These are phyloP conservation scores for Oreohelix idahoensis DNA, from an alignment of 1,140 invertebrate species.

Conservation along the genomic window DNA sequence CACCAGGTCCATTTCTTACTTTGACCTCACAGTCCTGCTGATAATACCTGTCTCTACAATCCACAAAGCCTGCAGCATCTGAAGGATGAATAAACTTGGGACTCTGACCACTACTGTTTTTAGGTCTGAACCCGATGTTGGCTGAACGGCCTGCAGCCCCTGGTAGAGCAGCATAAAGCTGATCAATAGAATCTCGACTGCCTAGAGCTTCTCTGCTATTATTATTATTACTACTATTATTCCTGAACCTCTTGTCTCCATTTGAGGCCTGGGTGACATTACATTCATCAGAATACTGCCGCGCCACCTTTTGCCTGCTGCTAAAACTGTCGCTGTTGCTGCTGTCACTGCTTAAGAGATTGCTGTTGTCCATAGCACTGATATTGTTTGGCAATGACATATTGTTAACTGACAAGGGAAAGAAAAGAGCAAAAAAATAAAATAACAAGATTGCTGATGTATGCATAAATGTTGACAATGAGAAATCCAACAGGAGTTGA, in stretches of 20 bases:
- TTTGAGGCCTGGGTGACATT: not conserved
- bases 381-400: conserved; percentile 15
- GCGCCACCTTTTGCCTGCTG: not conserved
- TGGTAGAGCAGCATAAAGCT: not conserved
- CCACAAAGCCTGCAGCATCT: not conserved
- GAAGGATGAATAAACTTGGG: conserved; percentile 1
- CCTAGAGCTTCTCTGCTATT: not conserved
- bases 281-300: conserved; percentile 20
- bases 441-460: not conserved
- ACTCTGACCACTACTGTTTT: not conserved
- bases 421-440: not conserved
- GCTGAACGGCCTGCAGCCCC: not conserved
- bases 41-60: not conserved
- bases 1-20: not conserved
- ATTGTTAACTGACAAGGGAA: not conserved
- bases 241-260: not conserved
- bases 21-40: not conserved
- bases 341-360: conserved; percentile 5
- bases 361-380: conserved; percentile 9
- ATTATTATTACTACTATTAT: not conserved
- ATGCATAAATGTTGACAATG: too few relatives aligned
- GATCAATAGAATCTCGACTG: not conserved
- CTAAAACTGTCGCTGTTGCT: conserved; percentile 9
- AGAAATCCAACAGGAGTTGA: too few relatives aligned
- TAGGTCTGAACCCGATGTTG: not conserved